These are phyloP conservation scores for Calephelis nemesis DNA, from an alignment of 1,140 invertebrate genomes.

Conservation along the genomic window DNA sequence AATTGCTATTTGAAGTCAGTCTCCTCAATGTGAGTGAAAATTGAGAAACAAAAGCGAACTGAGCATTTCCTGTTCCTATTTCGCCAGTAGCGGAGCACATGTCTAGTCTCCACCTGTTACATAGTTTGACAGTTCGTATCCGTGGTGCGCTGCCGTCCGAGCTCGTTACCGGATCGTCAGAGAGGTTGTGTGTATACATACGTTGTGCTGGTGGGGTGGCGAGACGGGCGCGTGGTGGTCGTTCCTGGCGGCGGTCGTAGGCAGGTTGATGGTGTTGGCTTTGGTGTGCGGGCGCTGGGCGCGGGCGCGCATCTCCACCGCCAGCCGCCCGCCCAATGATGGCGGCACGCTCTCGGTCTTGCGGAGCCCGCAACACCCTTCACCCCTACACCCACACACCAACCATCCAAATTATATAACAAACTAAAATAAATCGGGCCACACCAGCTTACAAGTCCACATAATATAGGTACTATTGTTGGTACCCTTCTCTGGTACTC, in stretches of 20 bases:
- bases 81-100: too few species aligned
- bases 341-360: constrained; percentile 68
- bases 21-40: too few species aligned
- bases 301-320: constrained; percentile 57
- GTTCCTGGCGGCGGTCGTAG: constrained; percentile 46
- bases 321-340: constrained; percentile 64
- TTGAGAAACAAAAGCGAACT: too few species aligned
- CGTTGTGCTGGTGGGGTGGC: constrained; percentile 56
- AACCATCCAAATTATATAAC: constrained; percentile 54
- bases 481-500: too few species aligned
- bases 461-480: neutral
- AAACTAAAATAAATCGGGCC: constrained; percentile 50
- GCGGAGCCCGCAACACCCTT: constrained; percentile 58
- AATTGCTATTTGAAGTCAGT: too few species aligned
- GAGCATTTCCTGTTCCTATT: too few species aligned
- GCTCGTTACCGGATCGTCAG: neutral
- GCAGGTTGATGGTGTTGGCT: constrained; percentile 81
- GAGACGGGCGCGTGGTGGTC: constrained; percentile 53
- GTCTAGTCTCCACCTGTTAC: too few species aligned
- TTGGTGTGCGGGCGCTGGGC: constrained; percentile 80
- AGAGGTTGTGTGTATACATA: constrained; percentile 38
- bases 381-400: constrained; percentile 53
- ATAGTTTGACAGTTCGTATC: too few species aligned
- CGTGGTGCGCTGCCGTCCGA: too few species aligned
- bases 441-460: constrained; percentile 39